Conservation (phyloP, 92 coral and sea anemone species). For the Micromussa lordhowensis region DNA sequence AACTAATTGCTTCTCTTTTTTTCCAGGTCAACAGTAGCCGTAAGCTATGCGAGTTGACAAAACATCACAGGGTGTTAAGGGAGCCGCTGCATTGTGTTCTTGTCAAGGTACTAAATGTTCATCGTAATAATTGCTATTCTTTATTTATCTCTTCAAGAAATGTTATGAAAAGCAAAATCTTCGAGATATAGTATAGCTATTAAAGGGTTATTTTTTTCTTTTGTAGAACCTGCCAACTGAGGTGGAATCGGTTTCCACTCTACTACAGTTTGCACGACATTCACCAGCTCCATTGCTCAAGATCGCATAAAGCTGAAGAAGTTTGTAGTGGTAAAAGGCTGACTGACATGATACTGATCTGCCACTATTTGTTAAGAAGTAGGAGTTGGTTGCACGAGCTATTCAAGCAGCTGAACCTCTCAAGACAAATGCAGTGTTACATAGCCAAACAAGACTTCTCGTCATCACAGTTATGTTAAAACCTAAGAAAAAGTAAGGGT, state of each 20-base stretch:
- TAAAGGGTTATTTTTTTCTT: not conserved
- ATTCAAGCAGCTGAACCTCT: not conserved
- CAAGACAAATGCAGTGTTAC: conserved; percentile 14
- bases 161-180: not conserved
- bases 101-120: conserved; percentile 65
- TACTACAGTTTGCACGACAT: conserved; percentile 50
- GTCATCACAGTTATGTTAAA: conserved; percentile 6
- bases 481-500: not conserved
- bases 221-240: conserved; percentile 30
- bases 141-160: not conserved
- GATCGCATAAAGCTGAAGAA: conserved; percentile 28
- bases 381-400: not conserved
- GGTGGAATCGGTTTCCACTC: conserved; percentile 43
- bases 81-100: conserved; percentile 81
- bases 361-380: not conserved
- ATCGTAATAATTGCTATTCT: not conserved
- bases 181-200: not conserved
- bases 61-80: conserved; percentile 27
- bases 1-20: not conserved
- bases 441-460: not conserved
- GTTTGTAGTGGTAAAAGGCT: not conserved
- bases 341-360: not conserved
- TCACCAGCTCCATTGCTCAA: conserved; percentile 65
- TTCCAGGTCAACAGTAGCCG: conserved; percentile 70
- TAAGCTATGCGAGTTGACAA: conserved; percentile 70